These are phyloP conservation scores for Rattus norvegicus DNA, from an alignment of 2,113 vertebrate genomes.

Conservation along the genomic window GRCr8 NC_086026.1:29295001-29295500, in stretches of 20 bases:
- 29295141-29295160: constrained; percentile 64
- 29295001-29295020: constrained; percentile 63
- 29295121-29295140: constrained; percentile 72
- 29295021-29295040: constrained; percentile 69
- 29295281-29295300: constrained; percentile 71
- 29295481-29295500: constrained; percentile 74
- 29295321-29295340: constrained; percentile 75
- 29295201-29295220: constrained; percentile 64
- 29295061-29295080: constrained; percentile 80
- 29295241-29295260: constrained; percentile 76
- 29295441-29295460: constrained; percentile 40
- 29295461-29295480: constrained; percentile 76
- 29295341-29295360: constrained; percentile 73
- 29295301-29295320: constrained; percentile 61
- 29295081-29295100: constrained; percentile 77
- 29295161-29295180: constrained; percentile 56
- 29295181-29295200: constrained; percentile 76
- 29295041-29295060: constrained; percentile 81
- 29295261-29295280: constrained; percentile 62
- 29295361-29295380: constrained; percentile 71
- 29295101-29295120: constrained; percentile 72
- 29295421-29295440: constrained; percentile 67
- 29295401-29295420: constrained; percentile 69
- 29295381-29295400: constrained; percentile 64
- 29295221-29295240: constrained; percentile 54